Percentiles rank a stretch among this genome's conserved stretches.
phyloP scores from a whole-genome alignment of 2,888 invertebrate genomes.

The Lydus trimaculatus region DNA sequence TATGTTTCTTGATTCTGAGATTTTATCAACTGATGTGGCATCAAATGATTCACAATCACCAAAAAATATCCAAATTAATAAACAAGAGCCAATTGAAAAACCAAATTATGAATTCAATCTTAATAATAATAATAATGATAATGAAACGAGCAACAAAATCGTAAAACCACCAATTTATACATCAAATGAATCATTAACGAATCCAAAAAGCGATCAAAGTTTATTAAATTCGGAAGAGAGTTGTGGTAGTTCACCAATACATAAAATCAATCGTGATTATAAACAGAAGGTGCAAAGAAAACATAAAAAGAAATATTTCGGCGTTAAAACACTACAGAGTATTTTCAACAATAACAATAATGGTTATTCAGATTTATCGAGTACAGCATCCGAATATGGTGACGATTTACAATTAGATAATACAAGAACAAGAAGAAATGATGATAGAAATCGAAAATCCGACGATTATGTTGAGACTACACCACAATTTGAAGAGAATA shows the following conservation, averaged over 20 bases:
- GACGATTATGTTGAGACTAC: slow-evolving; percentile 48
- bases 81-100: slow-evolving; percentile 18
- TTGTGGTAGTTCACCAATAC: slow-evolving; percentile 65
- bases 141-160: slow-evolving; percentile 19
- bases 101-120: slow-evolving; percentile 20
- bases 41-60: slow-evolving; percentile 62
- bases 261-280: slow-evolving; percentile 58
- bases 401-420: slow-evolving; percentile 43
- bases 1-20: slow-evolving; percentile 59
- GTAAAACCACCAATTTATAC: slow-evolving; percentile 33
- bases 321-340: slow-evolving; percentile 62
- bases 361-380: slow-evolving; percentile 60
- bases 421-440: slow-evolving; percentile 14
- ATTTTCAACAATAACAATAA: slow-evolving; percentile 59
- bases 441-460: slow-evolving; percentile 15
- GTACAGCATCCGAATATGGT: slow-evolving; percentile 56
- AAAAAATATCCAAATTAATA: slow-evolving; percentile 47
- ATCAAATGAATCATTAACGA: slow-evolving; percentile 57
- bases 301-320: slow-evolving; percentile 62
- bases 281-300: slow-evolving; percentile 61
- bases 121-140: slow-evolving; percentile 1
- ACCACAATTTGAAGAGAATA: slow-evolving; percentile 60
- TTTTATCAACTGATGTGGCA: slow-evolving; percentile 57
- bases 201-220: slow-evolving; percentile 60
- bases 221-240: slow-evolving; percentile 57